Evolutionary conservation across 2,888 invertebrate species (phyloP).

Genomic region (Operophtera brumata): DNA sequence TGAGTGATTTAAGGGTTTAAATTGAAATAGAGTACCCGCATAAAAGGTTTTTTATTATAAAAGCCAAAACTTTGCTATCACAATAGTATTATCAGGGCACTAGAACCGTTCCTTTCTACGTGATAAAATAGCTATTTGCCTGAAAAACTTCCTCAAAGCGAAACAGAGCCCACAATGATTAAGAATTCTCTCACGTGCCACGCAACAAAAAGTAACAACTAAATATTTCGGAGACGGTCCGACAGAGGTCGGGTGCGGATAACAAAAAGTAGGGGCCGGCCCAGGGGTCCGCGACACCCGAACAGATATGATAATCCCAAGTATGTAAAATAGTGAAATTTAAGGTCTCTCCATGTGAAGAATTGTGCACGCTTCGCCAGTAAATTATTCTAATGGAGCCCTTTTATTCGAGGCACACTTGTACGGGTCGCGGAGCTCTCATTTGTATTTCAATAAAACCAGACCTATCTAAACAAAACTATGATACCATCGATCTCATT

Average conservation of each 20-base stretch:
- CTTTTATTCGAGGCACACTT: slow-evolving; percentile 79
- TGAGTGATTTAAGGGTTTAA: background rate
- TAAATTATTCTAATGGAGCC: slow-evolving; percentile 80
- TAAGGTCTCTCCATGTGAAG: slow-evolving; percentile 80
- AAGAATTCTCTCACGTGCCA: slow-evolving; percentile 74
- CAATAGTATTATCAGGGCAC: slow-evolving; percentile 19
- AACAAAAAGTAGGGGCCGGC: slow-evolving; percentile 72
- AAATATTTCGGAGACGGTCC: slow-evolving; percentile 77
- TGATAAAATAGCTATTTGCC: slow-evolving; percentile 38
- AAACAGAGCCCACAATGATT: slow-evolving; percentile 58
- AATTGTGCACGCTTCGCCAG: slow-evolving; percentile 74
- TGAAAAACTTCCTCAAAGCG: slow-evolving; percentile 45
- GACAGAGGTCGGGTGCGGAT: slow-evolving; percentile 75
- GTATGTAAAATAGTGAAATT: slow-evolving; percentile 81
- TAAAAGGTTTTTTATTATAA: background rate
- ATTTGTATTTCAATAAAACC: slow-evolving; percentile 80
- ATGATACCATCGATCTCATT: slow-evolving; percentile 45
- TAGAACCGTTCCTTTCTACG: slow-evolving; percentile 9
- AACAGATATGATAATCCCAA: slow-evolving; percentile 78
- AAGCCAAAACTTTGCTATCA: slow-evolving; percentile 13
- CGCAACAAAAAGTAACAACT: slow-evolving; percentile 79
- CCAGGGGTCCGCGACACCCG: slow-evolving; percentile 62
- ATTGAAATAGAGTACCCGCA: background rate
- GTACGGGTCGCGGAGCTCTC: slow-evolving; percentile 65
- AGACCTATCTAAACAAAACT: slow-evolving; percentile 76